Base-by-base conservation (phyloP, 2,113 vertebrate genomes). In the Chionodraco myersi region DNA sequence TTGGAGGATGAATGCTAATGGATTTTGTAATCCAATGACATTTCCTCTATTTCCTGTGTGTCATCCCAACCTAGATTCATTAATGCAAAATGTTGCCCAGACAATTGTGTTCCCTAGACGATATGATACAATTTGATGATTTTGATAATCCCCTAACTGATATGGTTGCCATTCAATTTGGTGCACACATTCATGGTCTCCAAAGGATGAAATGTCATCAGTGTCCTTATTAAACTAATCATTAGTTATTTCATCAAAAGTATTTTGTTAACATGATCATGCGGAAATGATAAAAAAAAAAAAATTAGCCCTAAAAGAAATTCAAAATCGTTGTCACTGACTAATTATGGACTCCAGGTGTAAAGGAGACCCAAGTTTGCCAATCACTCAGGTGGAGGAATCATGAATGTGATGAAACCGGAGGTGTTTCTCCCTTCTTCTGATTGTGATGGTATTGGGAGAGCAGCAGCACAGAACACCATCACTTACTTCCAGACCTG, bases 401-500 rank as follows among this genome's bases (percentile, higher is more conserved):
- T 54, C 41, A 70, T 63, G 57, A 79, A 86, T 87, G 59, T 82
- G 57, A 80, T 87, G 87, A 86, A 85, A 36, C 59, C 70, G 66
- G 77, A 84, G 62, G 61, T 84, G 65, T 79, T 71, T 59, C 51
- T 45, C 61, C 72, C 18, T 48, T 49, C 52, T 23, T 68, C 66
- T 65, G 47, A 56, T 8, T 69, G 64, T 49, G 51, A 68, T 10
- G 47, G 73, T 74, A 79, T 79, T 74, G 65, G 69, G 59, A 64
- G 81, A 51, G 80, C 71, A 48, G 77, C 79, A 44, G 63, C 41
- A 30, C 52, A 9, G 69, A 68, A 56, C 41, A 14, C 85, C 59
- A 82, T 89, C 82, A 76, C 88, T 91, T 86, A 88, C 87, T 92
- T 83, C 68, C 79, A 48, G 26, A 74, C 65, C 66, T 69, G 69